phyloP scores from a whole-genome alignment of 2,113 vertebrate genomes.

The Ovis canadensis region DNA sequence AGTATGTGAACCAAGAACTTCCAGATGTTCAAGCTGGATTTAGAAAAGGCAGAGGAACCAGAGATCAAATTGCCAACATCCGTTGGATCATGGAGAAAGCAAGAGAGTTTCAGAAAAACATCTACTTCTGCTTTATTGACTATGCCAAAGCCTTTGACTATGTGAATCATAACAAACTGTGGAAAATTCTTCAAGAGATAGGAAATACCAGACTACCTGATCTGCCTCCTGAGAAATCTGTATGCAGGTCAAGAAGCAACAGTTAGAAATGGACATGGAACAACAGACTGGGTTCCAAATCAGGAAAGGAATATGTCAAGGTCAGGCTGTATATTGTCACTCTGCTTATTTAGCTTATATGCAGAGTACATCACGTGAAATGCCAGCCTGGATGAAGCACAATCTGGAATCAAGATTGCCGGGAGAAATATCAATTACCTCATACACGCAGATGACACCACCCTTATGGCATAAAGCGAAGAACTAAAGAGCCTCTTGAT shows the following conservation, averaged over 20 bases:
- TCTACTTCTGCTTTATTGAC: not conserved
- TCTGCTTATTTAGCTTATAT: not conserved
- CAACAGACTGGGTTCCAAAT: not conserved
- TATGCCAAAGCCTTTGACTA: not conserved
- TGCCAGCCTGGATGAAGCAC: not conserved
- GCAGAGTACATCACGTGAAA: not conserved
- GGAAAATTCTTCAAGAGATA: not conserved
- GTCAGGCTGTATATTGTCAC: not conserved
- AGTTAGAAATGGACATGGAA: not conserved
- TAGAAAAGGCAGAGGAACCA: not conserved
- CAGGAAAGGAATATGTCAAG: not conserved
- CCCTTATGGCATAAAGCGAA: not conserved
- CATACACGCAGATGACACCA: not conserved
- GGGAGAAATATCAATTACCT: not conserved
- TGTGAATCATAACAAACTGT: not conserved
- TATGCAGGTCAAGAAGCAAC: not conserved
- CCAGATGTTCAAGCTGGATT: not conserved
- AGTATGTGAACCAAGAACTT: not conserved
- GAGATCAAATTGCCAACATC: not conserved
- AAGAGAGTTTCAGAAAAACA: not conserved
- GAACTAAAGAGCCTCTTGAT: not conserved
- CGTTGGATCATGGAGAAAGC: accelerated
- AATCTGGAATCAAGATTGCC: not conserved
- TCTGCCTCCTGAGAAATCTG: not conserved
- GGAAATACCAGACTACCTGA: not conserved